These are phyloP conservation scores for Nothoprocta pentlandii DNA, from an alignment of 2,113 vertebrate genomes.

Conservation along the genomic window DNA sequence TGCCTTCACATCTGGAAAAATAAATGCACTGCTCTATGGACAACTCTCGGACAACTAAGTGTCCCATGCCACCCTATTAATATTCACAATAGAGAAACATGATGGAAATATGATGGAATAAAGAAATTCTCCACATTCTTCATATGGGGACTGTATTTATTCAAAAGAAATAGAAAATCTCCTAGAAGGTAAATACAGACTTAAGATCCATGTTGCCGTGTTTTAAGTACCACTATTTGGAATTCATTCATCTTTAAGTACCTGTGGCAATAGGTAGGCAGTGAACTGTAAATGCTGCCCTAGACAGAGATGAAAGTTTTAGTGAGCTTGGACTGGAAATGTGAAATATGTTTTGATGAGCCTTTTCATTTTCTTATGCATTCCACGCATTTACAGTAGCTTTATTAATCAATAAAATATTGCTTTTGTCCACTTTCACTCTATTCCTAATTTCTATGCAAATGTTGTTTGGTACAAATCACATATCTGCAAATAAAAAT, in stretches of 20 bases:
- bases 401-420: neutral
- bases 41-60: neutral
- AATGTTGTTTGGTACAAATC: neutral
- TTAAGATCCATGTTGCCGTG: neutral
- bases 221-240: neutral
- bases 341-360: neutral
- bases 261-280: neutral
- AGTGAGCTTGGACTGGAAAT: neutral
- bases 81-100: neutral
- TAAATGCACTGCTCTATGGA: neutral
- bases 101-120: neutral
- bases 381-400: neutral
- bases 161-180: neutral
- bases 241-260: slow-evolving; percentile 15
- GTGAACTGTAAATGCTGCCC: neutral
- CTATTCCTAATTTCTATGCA: neutral
- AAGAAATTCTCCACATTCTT: neutral
- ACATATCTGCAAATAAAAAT: neutral
- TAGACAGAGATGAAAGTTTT: neutral
- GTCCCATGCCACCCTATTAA: neutral
- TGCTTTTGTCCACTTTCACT: neutral
- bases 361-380: neutral
- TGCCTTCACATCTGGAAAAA: neutral
- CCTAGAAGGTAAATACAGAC: neutral
- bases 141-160: neutral